Evolutionary conservation across 2,888 invertebrate genomes (phyloP).

Genomic region (Listrodromus nycthemerus): DNA sequence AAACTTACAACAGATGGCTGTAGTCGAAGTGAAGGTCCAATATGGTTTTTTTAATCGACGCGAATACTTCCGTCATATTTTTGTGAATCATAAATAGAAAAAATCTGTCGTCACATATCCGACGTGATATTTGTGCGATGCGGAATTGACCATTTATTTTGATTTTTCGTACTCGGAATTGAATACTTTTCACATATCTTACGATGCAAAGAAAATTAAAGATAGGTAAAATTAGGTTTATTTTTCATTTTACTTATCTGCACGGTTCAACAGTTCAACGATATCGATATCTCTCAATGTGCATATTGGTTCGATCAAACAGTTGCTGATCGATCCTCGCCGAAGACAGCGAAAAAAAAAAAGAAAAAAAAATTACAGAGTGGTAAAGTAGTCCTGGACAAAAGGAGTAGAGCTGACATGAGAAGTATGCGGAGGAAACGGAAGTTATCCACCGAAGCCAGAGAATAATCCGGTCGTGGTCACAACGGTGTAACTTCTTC

Average conservation of each 20-base stretch:
- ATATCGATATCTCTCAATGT: neutral
- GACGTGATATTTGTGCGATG: too few species aligned
- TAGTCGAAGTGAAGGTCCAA: neutral
- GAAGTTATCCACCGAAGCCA: conserved; percentile 24
- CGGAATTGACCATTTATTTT: too few species aligned
- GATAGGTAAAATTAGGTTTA: too few species aligned
- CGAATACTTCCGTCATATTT: neutral
- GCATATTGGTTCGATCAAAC: neutral
- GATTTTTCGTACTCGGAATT: too few species aligned
- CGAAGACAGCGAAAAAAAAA: neutral
- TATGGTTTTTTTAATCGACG: neutral
- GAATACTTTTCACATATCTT: too few species aligned
- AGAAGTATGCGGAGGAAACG: conserved; percentile 25
- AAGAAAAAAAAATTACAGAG: neutral
- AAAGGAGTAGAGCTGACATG: neutral
- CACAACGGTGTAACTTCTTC: conserved; percentile 5
- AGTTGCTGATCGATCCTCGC: neutral
- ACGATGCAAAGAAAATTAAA: too few species aligned
- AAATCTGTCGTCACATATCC: neutral
- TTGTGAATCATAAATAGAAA: neutral
- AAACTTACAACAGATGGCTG: neutral
- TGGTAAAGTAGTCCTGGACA: conserved; percentile 1
- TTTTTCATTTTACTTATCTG: neutral
- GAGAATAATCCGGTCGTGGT: conserved; percentile 27
- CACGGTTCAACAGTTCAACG: too few species aligned